Evolutionary conservation across 2,888 invertebrate genomes (phyloP), one percentile per base, ranked within the genome.

Genomic region (Thecocarcelia acutangulata): DNA sequence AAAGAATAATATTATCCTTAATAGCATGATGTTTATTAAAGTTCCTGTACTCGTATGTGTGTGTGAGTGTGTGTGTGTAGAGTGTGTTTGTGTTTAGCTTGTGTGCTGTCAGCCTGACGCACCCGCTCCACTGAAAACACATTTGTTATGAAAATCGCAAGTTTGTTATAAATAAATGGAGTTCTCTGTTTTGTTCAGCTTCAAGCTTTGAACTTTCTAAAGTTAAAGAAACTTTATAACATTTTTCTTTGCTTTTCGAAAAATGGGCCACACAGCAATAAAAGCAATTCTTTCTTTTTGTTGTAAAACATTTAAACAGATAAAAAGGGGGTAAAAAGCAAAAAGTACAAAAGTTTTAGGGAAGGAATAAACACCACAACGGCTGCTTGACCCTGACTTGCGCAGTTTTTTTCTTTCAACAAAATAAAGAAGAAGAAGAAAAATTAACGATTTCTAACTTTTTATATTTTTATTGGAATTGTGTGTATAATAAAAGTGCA

Each of bases 371-470:
- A 54, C 52, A 50, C 13, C 48, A 64, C 52, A 37, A 19, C 48
- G 40, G 56, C 59, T 84, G 85, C 85, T 88, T 88, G 88, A 88
- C 89, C 88, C 88, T 88, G 88, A 88, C 88, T 89, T 88, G 88
- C 88, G 88, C 88, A 88, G 85, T 85, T 85, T 85, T 85, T 82
- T 73, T 68, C 74, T n/a, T n/a, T n/a, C n/a, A n/a, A n/a, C n/a
- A n/a, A n/a, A n/a, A n/a, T n/a, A n/a, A 74, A 74, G 68, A 76
- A 72, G 19, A 52, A 61, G 37, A 17, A 11, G 12, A 50, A 17
- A 46, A 46, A 63, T 21, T 72, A 44, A 33, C 33, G 33, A 33
- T 33, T 33, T 33, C 33, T 17, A 52, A 66, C 21, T 56, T 33
- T 46, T 58, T 59, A 68, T 24, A 3, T 54, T 70, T 44, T 48